Evolutionary conservation across 2,113 vertebrate genomes (phyloP), one percentile per base, ranked within the genome.

Genomic region (Coregonus clupeaformis): DNA sequence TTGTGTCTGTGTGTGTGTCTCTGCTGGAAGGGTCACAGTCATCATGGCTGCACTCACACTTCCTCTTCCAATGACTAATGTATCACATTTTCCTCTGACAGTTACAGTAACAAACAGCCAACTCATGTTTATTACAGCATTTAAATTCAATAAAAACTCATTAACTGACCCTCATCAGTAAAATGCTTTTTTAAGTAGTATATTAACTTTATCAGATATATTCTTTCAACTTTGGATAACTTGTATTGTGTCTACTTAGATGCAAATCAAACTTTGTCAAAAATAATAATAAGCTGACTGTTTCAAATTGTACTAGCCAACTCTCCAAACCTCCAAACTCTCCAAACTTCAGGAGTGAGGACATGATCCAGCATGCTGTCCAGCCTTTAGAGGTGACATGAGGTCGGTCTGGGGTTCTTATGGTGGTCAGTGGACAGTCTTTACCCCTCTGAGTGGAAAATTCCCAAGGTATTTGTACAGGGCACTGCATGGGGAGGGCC

Each of bases 21-120:
- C 81, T 63, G 82, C 84, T 83, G 74, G 82, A 77, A 69, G 80
- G 82, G 83, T 87, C 88, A 77, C 78, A 75, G 78, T 85, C 77
- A 75, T 88, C 80, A 78, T 69, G 82, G 80, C 73, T 67, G 45
- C 52, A 55, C 74, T 79, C 75, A 75, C 57, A 59, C 86, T 75
- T 57, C 55, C 59, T 80, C 24, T 47, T 78, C 75, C 77, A 79
- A 79, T 65, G 62, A 77, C 80, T 67, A 25, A 9, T 55, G 5
- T 62, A 62, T 65, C 71, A 45, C 60, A 77, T 76, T 42, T 42
- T 42, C 36, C 7, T 11, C 69, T 60, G 71, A 76, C 67, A 86
- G 12, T 76, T 55, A 20, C 18, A 55, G 7, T 55, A 14, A 55
- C 36, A 42, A 42, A 42, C 36, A 42, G 36, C 7, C 36, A 42